Percentiles rank a stretch among this genome's conserved stretches.
Conservation (phyloP, 2,888 invertebrate species). For the Branchipolynoe longqiensis region DNA sequence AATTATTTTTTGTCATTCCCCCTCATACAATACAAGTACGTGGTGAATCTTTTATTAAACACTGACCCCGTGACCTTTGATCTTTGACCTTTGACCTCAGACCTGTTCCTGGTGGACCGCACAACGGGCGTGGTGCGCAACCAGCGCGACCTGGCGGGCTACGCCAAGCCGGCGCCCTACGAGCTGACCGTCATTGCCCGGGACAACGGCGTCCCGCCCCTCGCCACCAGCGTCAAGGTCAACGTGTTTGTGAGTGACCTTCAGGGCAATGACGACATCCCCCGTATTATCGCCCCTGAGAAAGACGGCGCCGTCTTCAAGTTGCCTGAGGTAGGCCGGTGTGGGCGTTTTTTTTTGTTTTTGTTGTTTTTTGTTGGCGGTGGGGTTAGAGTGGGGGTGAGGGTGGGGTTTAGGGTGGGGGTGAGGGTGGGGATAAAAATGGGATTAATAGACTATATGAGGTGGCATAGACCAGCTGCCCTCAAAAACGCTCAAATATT, state of each 20-base stretch:
- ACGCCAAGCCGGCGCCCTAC: conserved; percentile 8
- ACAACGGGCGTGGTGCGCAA: conserved; percentile 29
- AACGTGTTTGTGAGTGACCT: conserved; percentile 45
- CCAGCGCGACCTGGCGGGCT: neutral
- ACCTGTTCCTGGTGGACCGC: conserved; percentile 31
- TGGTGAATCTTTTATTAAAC: too few species aligned
- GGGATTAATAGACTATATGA: too few species aligned
- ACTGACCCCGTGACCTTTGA: too few species aligned
- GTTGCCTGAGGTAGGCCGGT: conserved; percentile 44
- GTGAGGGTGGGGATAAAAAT: too few species aligned
- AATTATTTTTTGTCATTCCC: too few species aligned
- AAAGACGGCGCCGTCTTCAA: neutral
- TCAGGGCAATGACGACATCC: neutral
- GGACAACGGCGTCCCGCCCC: conserved; percentile 27
- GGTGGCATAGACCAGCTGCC: too few species aligned
- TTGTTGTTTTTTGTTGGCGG: too few species aligned
- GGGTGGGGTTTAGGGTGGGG: too few species aligned
- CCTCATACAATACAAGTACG: too few species aligned
- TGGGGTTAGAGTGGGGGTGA: too few species aligned
- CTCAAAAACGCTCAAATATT: too few species aligned
- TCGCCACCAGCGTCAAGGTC: neutral
- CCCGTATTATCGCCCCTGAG: conserved; percentile 13
- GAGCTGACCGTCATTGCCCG: neutral
- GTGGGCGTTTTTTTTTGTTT: too few species aligned
- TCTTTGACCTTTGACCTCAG: conserved; percentile 1